Conservation (phyloP, 2,888 invertebrate species). For the Lumbricus terrestris region DNA sequence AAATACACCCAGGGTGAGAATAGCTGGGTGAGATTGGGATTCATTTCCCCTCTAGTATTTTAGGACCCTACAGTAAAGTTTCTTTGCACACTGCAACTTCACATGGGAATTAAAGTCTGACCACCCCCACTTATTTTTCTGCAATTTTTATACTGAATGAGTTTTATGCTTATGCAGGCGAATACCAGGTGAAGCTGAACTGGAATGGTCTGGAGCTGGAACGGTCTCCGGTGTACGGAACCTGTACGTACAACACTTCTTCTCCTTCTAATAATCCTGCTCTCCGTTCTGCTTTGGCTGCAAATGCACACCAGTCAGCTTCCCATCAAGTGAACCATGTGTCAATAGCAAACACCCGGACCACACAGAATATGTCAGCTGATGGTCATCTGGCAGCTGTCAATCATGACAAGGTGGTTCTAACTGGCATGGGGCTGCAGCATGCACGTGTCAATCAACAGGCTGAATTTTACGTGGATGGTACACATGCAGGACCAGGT, state of each 20-base stretch:
- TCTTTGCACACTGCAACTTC: no score
- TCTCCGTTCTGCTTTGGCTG: neutral
- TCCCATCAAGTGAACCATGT: neutral
- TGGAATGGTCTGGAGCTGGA: constrained; percentile 76
- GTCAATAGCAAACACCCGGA: neutral
- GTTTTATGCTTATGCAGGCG: constrained; percentile 63
- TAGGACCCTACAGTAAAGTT: no score
- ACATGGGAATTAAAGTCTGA: no score
- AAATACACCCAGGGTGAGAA: no score
- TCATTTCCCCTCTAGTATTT: no score
- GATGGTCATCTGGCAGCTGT: neutral
- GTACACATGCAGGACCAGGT: constrained; percentile 72
- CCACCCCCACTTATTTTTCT: no score
- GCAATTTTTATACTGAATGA: neutral
- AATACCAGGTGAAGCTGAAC: constrained; percentile 73
- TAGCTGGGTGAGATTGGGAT: no score
- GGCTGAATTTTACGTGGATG: constrained; percentile 90
- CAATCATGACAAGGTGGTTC: constrained; percentile 47
- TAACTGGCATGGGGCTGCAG: constrained; percentile 87
- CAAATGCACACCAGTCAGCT: neutral
- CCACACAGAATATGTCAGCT: neutral
- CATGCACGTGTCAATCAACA: constrained; percentile 87
- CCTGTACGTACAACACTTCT: neutral
- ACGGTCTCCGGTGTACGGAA: constrained; percentile 69
- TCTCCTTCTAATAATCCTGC: neutral